Conservation (phyloP, 2,113 vertebrate genomes). For the Cyprinus carpio region DNA sequence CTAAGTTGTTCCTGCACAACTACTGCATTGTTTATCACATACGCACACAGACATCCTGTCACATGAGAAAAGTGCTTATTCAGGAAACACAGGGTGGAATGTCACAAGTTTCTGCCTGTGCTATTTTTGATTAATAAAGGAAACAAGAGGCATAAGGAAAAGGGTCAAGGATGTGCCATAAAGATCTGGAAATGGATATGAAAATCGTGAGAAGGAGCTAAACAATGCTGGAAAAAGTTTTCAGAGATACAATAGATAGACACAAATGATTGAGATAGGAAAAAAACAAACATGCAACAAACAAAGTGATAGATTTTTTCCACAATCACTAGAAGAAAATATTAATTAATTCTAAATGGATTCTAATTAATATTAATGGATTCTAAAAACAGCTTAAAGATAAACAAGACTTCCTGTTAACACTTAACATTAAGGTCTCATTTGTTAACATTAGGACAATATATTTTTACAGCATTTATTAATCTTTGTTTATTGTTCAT, state of each 20-base stretch:
- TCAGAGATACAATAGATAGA: background rate
- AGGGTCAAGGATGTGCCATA: too few relatives aligned
- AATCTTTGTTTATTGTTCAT: background rate
- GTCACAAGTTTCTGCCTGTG: conserved; percentile 2
- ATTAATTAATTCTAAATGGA: too few relatives aligned
- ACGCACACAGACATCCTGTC: background rate
- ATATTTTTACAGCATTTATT: too few relatives aligned
- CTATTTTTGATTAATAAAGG: background rate
- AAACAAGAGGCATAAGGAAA: conserved; percentile 6
- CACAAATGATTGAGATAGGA: background rate
- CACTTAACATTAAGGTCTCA: too few relatives aligned
- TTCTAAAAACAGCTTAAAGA: too few relatives aligned
- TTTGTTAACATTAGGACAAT: too few relatives aligned
- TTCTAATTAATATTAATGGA: too few relatives aligned
- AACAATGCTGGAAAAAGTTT: background rate
- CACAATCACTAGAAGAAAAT: too few relatives aligned
- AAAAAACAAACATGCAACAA: background rate
- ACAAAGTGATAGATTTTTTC: too few relatives aligned
- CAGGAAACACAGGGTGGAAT: background rate
- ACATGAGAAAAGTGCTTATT: conserved; percentile 25
- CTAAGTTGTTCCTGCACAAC: background rate
- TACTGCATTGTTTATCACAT: background rate
- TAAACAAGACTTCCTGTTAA: too few relatives aligned
- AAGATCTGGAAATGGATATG: background rate
- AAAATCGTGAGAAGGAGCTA: background rate